Percentiles rank a stretch among this genome's conserved stretches.
Conservation (phyloP, 1,140 invertebrate species). For the Sipha flava region DNA sequence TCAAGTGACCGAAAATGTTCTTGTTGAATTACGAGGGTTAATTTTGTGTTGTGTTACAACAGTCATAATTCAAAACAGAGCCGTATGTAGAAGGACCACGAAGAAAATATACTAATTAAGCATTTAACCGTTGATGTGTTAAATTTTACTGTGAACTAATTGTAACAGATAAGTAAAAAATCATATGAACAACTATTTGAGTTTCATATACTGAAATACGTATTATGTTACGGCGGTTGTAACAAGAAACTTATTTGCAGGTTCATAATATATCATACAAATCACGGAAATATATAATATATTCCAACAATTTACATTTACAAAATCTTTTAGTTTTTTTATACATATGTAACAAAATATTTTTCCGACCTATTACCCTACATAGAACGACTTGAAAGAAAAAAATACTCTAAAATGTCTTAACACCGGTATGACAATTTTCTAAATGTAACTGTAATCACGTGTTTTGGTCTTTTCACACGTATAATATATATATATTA, state of each 20-base stretch:
- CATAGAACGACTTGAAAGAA: neutral
- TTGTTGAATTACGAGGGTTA: constrained; percentile 18
- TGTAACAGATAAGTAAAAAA: constrained; percentile 21
- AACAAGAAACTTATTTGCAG: neutral
- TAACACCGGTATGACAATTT: neutral
- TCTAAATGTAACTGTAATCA: neutral
- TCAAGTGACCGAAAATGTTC: neutral
- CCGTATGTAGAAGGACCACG: neutral
- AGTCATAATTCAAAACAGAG: constrained; percentile 19
- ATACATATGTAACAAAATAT: neutral
- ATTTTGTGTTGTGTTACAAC: neutral
- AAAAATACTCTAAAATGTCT: neutral
- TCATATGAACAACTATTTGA: neutral
- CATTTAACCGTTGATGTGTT: neutral
- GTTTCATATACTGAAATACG: neutral
- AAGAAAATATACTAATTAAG: constrained; percentile 13
- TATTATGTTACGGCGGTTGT: neutral
- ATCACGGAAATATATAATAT: neutral
- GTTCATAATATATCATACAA: neutral
- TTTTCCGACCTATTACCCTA: neutral
- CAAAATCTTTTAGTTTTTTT: neutral
- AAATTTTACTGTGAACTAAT: neutral
- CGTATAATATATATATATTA: neutral
- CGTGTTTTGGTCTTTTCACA: neutral
- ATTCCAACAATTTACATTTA: no score